A percentile compares a stretch with the other conserved stretches of the same genome.
Evolutionary conservation across 2,888 invertebrate species (phyloP).

Genomic region (Euphydryas editha): DNA sequence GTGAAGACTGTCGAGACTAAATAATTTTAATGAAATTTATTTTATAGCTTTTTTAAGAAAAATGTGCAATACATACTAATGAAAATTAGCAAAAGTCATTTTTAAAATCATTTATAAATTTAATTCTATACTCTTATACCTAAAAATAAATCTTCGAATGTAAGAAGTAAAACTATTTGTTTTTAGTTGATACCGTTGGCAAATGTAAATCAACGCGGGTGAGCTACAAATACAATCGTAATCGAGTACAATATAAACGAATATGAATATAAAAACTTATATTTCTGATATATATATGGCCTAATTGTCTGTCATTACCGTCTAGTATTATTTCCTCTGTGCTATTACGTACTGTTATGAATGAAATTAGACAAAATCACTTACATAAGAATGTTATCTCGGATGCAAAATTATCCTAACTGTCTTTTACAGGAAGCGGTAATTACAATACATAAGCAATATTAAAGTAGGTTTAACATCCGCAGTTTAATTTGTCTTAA

Average conservation of each 20-base stretch:
- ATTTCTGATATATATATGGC: neutral
- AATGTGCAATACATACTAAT: no score
- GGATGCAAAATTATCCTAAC: conserved; percentile 13
- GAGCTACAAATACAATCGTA: neutral
- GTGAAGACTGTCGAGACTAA: no score
- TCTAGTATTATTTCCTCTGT: conserved; percentile 8
- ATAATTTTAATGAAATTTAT: no score
- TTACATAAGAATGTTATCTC: conserved; percentile 10
- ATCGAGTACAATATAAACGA: neutral
- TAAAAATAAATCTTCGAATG: neutral
- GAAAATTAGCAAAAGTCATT: no score
- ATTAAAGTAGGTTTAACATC: neutral
- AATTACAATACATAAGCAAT: neutral
- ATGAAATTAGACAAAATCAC: conserved; percentile 5
- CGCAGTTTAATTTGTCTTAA: neutral
- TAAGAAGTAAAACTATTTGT: neutral
- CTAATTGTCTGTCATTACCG: conserved; percentile 15
- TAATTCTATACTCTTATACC: no score
- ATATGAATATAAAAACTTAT: conserved; percentile 4
- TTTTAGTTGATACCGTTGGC: neutral
- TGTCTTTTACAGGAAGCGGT: conserved; percentile 9
- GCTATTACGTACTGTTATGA: conserved; percentile 14
- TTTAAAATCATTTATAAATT: no score
- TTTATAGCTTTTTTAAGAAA: no score
- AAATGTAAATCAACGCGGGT: neutral